phyloP scores from a whole-genome alignment of 2,797 vertebrate species.

The Cetoscarus ocellatus region DNA sequence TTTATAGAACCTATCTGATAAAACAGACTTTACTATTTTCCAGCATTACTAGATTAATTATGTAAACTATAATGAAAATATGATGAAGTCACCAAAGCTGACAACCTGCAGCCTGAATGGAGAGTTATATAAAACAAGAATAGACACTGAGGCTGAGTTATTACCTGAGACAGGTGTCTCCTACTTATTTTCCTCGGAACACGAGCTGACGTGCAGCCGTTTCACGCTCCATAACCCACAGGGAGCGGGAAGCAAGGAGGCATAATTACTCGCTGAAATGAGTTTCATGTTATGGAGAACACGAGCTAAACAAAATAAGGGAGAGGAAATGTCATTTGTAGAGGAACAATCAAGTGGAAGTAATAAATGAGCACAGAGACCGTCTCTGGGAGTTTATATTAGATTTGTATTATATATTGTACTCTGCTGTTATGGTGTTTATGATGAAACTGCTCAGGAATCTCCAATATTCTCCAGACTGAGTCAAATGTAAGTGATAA shows the following conservation, averaged over 20 bases:
- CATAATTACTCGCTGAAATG: constrained; percentile 77
- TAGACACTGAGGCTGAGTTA: constrained; percentile 62
- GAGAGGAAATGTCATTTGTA: constrained; percentile 33
- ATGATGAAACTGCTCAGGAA: constrained; percentile 1
- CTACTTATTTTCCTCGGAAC: constrained; percentile 55
- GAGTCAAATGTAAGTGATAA: constrained; percentile 1
- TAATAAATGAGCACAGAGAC: constrained; percentile 46
- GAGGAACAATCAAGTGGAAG: constrained; percentile 29
- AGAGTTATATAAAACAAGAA: constrained; percentile 10
- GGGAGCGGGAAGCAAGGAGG: constrained; percentile 55
- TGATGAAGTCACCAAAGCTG: constrained; percentile 8
- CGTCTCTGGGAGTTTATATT: constrained; percentile 4
- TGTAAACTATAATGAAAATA: no score
- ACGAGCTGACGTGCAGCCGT: constrained; percentile 59
- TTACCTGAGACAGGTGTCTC: constrained; percentile 79
- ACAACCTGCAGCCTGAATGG: constrained; percentile 5
- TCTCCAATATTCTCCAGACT: constrained; percentile 3
- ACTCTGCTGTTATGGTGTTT: constrained; percentile 3
- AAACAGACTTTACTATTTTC: not conserved
- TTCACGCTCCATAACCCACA: constrained; percentile 71
- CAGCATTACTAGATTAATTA: not conserved
- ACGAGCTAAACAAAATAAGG: constrained; percentile 58
- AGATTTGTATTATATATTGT: constrained; percentile 8
- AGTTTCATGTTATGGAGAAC: constrained; percentile 58
- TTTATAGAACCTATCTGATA: not conserved